These are phyloP conservation scores for Aphodius sticticus DNA, from an alignment of 2,888 invertebrate genomes.

Conservation along the genomic window DNA sequence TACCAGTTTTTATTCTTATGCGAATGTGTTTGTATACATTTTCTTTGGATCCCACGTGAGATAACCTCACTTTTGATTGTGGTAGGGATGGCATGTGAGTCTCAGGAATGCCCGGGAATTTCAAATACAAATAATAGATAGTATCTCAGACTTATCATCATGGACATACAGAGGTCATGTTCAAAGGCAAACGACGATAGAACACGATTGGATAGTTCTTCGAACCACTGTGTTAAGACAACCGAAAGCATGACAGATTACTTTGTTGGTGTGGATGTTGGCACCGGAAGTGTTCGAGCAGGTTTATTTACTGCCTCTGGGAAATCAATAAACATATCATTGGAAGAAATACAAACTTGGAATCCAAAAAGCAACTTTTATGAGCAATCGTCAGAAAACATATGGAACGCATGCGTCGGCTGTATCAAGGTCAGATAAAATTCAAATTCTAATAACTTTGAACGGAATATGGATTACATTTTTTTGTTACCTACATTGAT, in stretches of 20 bases:
- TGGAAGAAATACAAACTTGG: conserved; percentile 77
- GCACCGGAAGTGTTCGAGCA: conserved; percentile 89
- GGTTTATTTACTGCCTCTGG: conserved; percentile 79
- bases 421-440: conserved; percentile 74
- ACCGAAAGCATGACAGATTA: conserved; percentile 52
- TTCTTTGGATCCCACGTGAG: neutral
- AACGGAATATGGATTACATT: conserved; percentile 5
- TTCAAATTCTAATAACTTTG: conserved; percentile 20
- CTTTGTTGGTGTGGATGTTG: conserved; percentile 92
- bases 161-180: conserved; percentile 22
- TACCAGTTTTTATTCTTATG: no score
- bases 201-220: neutral
- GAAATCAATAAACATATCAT: conserved; percentile 69
- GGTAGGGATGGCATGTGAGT: neutral
- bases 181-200: conserved; percentile 9
- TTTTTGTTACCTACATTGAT: neutral
- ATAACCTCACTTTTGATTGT: conserved; percentile 14
- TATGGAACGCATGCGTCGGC: conserved; percentile 79
- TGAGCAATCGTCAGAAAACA: conserved; percentile 90
- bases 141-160: neutral
- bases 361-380: conserved; percentile 80
- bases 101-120: conserved; percentile 11
- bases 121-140: neutral
- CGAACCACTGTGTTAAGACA: neutral
- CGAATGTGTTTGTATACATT: neutral